phyloP scores from a whole-genome alignment of 2,888 invertebrate genomes.

The Conops quadrifasciatus region DNA sequence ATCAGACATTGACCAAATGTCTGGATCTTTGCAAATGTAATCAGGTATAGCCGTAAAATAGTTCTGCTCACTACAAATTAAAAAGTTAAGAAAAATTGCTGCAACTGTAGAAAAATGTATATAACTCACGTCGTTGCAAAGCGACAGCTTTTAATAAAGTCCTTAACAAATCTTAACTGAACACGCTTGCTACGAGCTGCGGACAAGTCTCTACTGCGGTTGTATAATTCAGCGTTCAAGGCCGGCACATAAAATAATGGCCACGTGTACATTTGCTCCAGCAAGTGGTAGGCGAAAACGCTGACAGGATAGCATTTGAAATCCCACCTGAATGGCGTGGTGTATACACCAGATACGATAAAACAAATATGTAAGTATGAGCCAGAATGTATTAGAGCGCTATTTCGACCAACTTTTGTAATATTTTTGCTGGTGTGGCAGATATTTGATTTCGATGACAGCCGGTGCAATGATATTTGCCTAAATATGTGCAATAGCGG shows the following conservation, averaged over 20 bases:
- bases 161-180: constrained; percentile 75
- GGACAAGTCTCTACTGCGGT: constrained; percentile 71
- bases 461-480: constrained; percentile 85
- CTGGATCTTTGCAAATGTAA: constrained; percentile 72
- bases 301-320: constrained; percentile 79
- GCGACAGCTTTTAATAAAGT: constrained; percentile 76
- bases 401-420: constrained; percentile 58
- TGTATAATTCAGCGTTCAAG: constrained; percentile 74
- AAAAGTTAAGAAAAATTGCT: constrained; percentile 7
- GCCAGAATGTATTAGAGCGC: no score
- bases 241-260: constrained; percentile 80
- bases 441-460: constrained; percentile 83
- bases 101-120: constrained; percentile 21
- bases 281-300: constrained; percentile 78
- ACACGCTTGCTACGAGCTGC: constrained; percentile 71
- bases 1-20: constrained; percentile 78
- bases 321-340: constrained; percentile 57
- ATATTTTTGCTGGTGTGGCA: constrained; percentile 74
- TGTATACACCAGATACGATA: neutral
- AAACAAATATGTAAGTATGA: neutral
- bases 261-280: constrained; percentile 80
- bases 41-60: constrained; percentile 69
- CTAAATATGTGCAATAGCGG: constrained; percentile 84
- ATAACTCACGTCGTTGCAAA: constrained; percentile 70
- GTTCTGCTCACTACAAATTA: constrained; percentile 65